Evolutionary conservation across 1,140 invertebrate genomes (phyloP).

Genomic region (Drosophila fuyamai): DNA sequence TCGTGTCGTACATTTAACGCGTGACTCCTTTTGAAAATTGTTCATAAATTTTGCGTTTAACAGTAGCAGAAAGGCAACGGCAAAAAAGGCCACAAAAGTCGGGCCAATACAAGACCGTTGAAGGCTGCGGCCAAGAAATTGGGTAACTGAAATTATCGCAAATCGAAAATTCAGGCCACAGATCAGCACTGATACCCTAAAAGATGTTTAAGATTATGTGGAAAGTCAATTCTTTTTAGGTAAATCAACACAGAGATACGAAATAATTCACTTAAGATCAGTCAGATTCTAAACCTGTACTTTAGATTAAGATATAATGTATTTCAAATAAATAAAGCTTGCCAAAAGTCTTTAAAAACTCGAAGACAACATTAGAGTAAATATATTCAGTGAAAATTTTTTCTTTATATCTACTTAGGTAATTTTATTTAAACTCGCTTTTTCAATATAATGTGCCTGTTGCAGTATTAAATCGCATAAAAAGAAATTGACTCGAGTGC

Average conservation of each 20-base stretch:
- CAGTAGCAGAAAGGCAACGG: slow-evolving; percentile 72
- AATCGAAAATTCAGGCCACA: not conserved
- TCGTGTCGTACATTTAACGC: slow-evolving; percentile 81
- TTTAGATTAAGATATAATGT: too few relatives aligned
- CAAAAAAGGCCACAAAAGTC: slow-evolving; percentile 41
- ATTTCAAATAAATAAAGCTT: too few relatives aligned
- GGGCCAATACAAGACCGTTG: slow-evolving; percentile 53
- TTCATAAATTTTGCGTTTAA: slow-evolving; percentile 82
- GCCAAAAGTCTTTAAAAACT: too few relatives aligned
- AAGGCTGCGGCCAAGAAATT: slow-evolving; percentile 49
- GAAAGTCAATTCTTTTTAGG: too few relatives aligned
- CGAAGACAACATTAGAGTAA: too few relatives aligned
- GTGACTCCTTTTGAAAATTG: slow-evolving; percentile 77
- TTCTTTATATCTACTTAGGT: not conserved
- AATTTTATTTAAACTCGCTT: not conserved
- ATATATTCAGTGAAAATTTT: too few relatives aligned
- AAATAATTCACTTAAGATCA: too few relatives aligned
- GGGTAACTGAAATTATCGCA: slow-evolving; percentile 29
- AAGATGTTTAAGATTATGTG: too few relatives aligned
- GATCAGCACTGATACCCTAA: slow-evolving; percentile 5
- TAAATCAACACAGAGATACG: not conserved
- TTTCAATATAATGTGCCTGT: too few relatives aligned
- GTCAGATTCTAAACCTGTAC: too few relatives aligned
- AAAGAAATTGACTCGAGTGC: not conserved
- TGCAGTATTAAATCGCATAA: too few relatives aligned